Evolutionary conservation across 2,888 invertebrate species (phyloP).

Genomic region (Labia minor): DNA sequence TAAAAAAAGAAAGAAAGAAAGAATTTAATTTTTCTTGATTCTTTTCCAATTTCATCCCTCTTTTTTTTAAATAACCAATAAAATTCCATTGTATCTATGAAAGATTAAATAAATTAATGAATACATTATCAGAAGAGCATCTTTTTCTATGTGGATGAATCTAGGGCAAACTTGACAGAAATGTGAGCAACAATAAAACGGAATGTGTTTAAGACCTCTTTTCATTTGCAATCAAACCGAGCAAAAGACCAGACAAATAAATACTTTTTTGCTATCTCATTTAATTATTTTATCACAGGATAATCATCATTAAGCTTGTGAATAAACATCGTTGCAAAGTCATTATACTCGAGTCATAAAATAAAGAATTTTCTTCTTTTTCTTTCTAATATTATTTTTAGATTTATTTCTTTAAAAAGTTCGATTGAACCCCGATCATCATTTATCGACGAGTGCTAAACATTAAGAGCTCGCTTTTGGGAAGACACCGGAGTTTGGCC

Average conservation of each 20-base stretch:
- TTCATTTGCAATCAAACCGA: constrained; percentile 8
- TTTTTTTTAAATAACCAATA: not conserved
- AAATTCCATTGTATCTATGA: not conserved
- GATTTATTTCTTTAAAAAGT: no score
- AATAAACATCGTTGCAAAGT: not conserved
- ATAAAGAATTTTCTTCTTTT: not conserved
- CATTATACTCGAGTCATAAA: not conserved
- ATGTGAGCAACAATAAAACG: constrained; percentile 1
- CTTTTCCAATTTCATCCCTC: not conserved
- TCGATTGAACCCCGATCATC: no score
- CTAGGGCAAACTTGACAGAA: constrained; percentile 7
- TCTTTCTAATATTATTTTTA: not conserved
- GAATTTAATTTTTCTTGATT: not conserved
- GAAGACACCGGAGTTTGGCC: no score
- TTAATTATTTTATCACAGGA: constrained; percentile 13
- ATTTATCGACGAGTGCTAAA: no score
- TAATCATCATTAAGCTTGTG: not conserved
- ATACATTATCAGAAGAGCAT: constrained; percentile 1
- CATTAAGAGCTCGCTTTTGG: no score
- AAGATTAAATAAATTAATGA: not conserved
- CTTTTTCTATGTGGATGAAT: not conserved
- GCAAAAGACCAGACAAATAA: not conserved
- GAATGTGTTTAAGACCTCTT: not conserved
- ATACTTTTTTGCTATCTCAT: not conserved
- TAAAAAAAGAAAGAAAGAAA: not conserved